Conservation (phyloP, 2,797 vertebrate species). For the Discoglossus pictus region DNA sequence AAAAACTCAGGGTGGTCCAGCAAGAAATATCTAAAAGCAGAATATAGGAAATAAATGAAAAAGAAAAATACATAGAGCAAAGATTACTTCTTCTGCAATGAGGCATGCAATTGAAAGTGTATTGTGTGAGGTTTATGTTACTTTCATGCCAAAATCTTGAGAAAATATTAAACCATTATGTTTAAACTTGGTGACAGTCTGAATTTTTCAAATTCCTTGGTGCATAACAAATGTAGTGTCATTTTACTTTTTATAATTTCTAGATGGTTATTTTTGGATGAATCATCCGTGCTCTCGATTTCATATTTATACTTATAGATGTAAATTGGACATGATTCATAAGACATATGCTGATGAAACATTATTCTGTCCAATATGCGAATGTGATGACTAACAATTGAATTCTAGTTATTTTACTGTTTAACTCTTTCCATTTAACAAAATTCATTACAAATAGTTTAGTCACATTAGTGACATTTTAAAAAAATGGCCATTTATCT, state of each 20-base stretch:
- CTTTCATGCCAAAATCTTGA: constrained; percentile 21
- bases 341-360: neutral
- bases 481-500: no score
- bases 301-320: constrained; percentile 27
- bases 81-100: constrained; percentile 1
- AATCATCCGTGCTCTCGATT: neutral
- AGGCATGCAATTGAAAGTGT: neutral
- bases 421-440: no score
- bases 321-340: constrained; percentile 16
- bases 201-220: constrained; percentile 34
- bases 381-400: constrained; percentile 9
- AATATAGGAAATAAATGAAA: constrained; percentile 12
- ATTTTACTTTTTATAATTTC: constrained; percentile 41
- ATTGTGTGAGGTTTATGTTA: constrained; percentile 29
- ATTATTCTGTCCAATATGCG: neutral
- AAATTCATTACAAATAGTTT: no score
- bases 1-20: constrained; percentile 21
- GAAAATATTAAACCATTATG: constrained; percentile 39
- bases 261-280: constrained; percentile 36
- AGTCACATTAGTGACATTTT: no score
- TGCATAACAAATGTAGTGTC: constrained; percentile 42
- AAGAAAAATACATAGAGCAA: neutral
- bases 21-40: neutral
- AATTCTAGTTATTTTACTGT: neutral
- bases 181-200: constrained; percentile 29